Conservation (phyloP, 2,113 vertebrate species). For the Rhodinocichla rosea region DNA sequence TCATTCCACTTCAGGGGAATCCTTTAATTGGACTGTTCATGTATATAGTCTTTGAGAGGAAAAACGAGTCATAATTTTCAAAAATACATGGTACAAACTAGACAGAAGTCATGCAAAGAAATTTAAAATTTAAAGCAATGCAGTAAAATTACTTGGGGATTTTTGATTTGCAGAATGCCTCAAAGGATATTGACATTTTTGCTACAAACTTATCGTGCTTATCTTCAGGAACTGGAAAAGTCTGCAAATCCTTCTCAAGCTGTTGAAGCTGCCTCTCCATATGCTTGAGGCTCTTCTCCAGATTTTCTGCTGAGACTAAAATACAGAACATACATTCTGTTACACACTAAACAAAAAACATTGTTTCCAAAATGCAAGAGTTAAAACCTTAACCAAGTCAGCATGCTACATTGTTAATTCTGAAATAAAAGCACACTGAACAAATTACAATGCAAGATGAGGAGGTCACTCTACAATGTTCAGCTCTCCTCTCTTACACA, state of each 20-base stretch:
- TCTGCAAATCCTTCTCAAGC: constrained; percentile 96
- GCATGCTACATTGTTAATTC: neutral
- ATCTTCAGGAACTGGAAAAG: constrained; percentile 88
- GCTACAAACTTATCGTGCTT: constrained; percentile 88
- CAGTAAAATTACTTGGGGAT: neutral
- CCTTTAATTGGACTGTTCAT: neutral
- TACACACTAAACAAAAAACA: constrained; percentile 37
- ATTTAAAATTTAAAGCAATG: constrained; percentile 37
- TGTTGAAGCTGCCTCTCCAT: constrained; percentile 95
- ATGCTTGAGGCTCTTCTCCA: constrained; percentile 95
- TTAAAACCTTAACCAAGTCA: neutral
- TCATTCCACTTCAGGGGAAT: neutral
- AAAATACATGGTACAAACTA: neutral
- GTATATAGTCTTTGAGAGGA: neutral
- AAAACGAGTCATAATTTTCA: neutral
- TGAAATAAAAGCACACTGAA: neutral
- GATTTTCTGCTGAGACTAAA: constrained; percentile 94
- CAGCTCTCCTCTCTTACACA: neutral
- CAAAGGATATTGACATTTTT: constrained; percentile 99
- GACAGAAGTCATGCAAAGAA: constrained; percentile 28
- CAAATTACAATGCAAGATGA: neutral
- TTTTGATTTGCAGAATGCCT: neutral
- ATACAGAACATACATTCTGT: constrained; percentile 58
- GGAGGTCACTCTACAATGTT: neutral
- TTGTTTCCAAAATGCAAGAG: neutral